Percentiles rank a stretch among this genome's conserved stretches.
These are phyloP conservation scores for Acanthosepion esculentum DNA, from an alignment of 2,888 invertebrate species.

Conservation along the genomic window DNA sequence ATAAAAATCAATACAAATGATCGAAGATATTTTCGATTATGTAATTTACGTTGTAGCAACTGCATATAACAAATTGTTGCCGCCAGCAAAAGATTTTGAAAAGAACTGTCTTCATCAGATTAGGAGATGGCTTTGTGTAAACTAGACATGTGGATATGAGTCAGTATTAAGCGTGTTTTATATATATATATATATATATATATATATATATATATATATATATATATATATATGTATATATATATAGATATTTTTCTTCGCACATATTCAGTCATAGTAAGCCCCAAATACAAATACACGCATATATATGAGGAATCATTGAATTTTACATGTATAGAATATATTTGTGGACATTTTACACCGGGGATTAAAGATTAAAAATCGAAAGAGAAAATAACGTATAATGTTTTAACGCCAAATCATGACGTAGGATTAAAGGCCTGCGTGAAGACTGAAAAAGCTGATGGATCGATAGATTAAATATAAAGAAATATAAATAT, in stretches of 20 bases:
- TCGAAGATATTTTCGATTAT: slow-evolving; percentile 33
- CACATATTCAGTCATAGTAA: not conserved
- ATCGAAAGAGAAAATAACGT: not conserved
- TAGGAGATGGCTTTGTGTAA: not conserved
- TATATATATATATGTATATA: not conserved
- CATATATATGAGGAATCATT: not conserved
- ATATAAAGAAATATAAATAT: not conserved
- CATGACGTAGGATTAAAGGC: not conserved
- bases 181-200: not conserved
- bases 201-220: not conserved
- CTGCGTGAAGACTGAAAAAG: not conserved
- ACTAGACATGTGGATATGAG: not conserved
- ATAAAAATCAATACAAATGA: not conserved
- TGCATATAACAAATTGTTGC: not conserved
- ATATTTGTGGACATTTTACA: not conserved
- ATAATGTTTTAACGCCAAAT: not conserved
- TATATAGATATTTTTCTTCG: not conserved
- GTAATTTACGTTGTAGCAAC: not conserved
- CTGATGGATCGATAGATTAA: not conserved
- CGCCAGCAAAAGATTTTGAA: not conserved
- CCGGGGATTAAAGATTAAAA: not conserved
- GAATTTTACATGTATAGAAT: not conserved
- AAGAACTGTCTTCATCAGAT: not conserved
- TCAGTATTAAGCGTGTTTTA: not conserved
- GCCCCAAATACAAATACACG: not conserved